Base-by-base conservation (phyloP, 35 echinoderm and acorn worm genomes). In the Heliocidaris tuberculata region DNA sequence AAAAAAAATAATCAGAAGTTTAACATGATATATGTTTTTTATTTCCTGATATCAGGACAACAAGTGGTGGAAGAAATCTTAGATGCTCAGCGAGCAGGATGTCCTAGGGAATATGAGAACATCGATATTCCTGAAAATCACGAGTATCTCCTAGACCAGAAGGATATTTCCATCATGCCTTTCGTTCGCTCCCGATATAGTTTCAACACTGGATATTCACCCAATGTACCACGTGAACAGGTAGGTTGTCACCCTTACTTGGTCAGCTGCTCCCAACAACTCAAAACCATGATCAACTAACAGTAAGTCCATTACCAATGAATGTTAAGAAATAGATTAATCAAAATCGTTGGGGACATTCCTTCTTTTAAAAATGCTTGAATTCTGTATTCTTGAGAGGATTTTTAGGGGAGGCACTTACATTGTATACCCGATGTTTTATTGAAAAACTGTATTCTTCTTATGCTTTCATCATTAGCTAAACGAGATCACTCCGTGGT, bases 1-100 rank as follows among this genome's bases (percentile, higher is more conserved):
- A 0, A 24, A 93, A 48, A 35, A 93, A 15, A 60, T 60, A 60
- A 9, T 90, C 17, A 42, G 24, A 90, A 90, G 29, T 7, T 27
- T 48, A 50, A 56, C 27, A 78, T 19, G 17, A 2, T 24, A 56
- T 56, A 27, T 32, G 49, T 49, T 31, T 50, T 92, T 86, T 31
- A n/a, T 31, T 86, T 85, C 10, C 10, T 30, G 42, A 86, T 59
- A 93, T 21, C 91, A 99, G 98, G 98, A 35, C 98, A 99, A 95
- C 98, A 99, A 93, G 98, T 99, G 32, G 98, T 99, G 11, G 98
- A 99, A 94, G 98, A 99, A 88, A 99, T 99, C 30, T 92, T 99
- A 17, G 98, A 99, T 96, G 98, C 98, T 30, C 98, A 99, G 88
- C 61, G 98, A 88, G 95, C 94, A 17, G 98, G 98, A 0, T 99